These are phyloP conservation scores for Cyanocitta stelleri DNA, from an alignment of 2,113 vertebrate species.

Conservation along the genomic window DNA sequence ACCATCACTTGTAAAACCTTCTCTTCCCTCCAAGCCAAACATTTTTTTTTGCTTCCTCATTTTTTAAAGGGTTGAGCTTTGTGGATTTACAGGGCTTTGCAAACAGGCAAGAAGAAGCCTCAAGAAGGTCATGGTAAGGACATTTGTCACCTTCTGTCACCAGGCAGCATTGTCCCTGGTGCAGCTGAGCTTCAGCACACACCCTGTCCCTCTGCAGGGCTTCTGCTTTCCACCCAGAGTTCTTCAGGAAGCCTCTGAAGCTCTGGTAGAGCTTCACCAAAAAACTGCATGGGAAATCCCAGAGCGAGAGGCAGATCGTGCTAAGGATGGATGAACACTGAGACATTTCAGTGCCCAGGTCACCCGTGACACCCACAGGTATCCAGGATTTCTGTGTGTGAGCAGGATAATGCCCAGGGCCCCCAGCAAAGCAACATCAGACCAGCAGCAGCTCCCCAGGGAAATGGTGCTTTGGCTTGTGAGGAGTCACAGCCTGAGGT, in stretches of 20 bases:
- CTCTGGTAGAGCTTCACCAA: background rate
- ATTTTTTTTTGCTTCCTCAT: background rate
- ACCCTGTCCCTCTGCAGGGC: background rate
- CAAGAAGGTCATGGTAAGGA: background rate
- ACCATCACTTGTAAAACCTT: background rate
- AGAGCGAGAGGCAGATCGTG: background rate
- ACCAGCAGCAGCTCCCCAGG: background rate
- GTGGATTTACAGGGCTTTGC: background rate
- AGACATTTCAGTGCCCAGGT: background rate
- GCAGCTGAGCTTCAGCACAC: background rate
- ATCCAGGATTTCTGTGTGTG: background rate
- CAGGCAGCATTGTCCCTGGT: background rate
- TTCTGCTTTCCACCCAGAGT: background rate
- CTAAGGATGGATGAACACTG: background rate
- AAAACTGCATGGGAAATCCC: background rate
- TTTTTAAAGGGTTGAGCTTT: background rate
- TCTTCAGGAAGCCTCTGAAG: background rate
- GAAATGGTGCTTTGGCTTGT: background rate
- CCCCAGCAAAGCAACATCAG: background rate
- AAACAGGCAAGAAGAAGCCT: background rate
- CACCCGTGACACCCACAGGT: background rate
- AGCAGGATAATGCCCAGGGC: background rate
- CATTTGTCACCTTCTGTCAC: background rate
- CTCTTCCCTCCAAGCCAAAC: background rate
- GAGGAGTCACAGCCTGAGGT: background rate